phyloP scores from a whole-genome alignment of 2,797 vertebrate species.

The Hippocampus kuda region DNA sequence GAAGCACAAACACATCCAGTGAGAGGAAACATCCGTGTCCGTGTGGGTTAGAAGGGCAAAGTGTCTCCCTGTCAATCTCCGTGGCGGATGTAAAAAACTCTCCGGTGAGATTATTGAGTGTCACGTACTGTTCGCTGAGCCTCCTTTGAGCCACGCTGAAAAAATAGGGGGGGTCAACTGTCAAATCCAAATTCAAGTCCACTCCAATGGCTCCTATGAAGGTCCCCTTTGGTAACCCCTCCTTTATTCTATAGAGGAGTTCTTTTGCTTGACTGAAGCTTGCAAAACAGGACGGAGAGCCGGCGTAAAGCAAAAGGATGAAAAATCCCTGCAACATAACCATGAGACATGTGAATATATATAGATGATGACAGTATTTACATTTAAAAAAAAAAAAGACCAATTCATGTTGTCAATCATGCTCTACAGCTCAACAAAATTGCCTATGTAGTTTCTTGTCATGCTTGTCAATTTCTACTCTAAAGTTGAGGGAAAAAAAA shows the following conservation, averaged over 20 bases:
- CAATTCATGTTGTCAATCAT: background rate
- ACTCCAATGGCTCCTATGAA: constrained; percentile 83
- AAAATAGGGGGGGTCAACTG: constrained; percentile 69
- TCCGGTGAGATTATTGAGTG: constrained; percentile 80
- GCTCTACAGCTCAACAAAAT: background rate
- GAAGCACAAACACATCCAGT: constrained; percentile 88
- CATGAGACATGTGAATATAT: constrained; percentile 3
- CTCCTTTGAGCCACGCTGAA: constrained; percentile 84
- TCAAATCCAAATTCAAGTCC: constrained; percentile 77
- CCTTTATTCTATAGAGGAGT: constrained; percentile 92
- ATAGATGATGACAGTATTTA: too few relatives aligned
- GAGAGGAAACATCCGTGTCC: constrained; percentile 73
- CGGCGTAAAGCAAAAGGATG: constrained; percentile 77
- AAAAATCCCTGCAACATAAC: constrained; percentile 64
- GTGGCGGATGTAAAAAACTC: constrained; percentile 80
- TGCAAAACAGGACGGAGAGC: constrained; percentile 81
- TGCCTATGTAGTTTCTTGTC: background rate
- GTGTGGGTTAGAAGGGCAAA: constrained; percentile 71
- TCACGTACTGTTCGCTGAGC: constrained; percentile 78
- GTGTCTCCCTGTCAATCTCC: constrained; percentile 85
- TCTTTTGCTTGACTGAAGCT: constrained; percentile 86
- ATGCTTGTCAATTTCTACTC: background rate
- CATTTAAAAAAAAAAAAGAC: background rate
- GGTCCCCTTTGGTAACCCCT: constrained; percentile 84
- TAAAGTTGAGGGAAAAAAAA: constrained; percentile 12